Base-by-base conservation (phyloP, 2,113 vertebrate species). In the Thalassoma bifasciatum region DNA sequence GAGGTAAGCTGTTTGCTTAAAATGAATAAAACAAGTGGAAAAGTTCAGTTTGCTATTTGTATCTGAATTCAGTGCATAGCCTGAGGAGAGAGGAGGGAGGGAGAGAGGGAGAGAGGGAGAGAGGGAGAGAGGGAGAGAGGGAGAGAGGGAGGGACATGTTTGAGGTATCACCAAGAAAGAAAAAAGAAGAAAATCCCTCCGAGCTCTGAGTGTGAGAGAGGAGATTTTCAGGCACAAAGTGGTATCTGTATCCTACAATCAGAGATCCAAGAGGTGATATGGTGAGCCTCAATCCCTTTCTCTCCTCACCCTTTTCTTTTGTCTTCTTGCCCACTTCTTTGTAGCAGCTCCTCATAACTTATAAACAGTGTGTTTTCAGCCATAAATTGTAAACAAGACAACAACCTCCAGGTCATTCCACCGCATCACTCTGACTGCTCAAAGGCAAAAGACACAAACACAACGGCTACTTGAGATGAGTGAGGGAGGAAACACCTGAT, bases 221-320 rank as follows among this genome's bases (percentile, higher is more conserved):
- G 70, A 86, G 85, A 82, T 82, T 82, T 87, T 82, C 78, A 3
- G 7, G 54, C 59, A 68, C 81, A 80, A 80, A 87, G 77, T 83
- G 81, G 23, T 30, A 42, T 79, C 81, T 77, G 79, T 66, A 80
- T 86, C 77, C 65, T 52, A 5, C 72, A 82, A 84, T 86, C 75
- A 82, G 54, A 46, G 76, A 82, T 87, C 61, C 69, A 74, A 50
- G 72, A 37, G 64, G 19, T 79, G 85, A 85, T 83, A 61, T 1
- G 26, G 22, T 12, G n/a, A 5, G 14, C 46, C 40, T 46, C 16
- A 1, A 24, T 10, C 52, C 57, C 42, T 34, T n/a, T 23, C 34
- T 47, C 49, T 17, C 30, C 24, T 46, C n/a, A 44, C 16, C 3
- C 0, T 8, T 3, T 53, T 30, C 26, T 24, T 10, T 54, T 64